Evolutionary conservation across 2,797 vertebrate species (phyloP), one percentile per base, ranked within the genome.

Genomic region (Calcarius lapponicus): DNA sequence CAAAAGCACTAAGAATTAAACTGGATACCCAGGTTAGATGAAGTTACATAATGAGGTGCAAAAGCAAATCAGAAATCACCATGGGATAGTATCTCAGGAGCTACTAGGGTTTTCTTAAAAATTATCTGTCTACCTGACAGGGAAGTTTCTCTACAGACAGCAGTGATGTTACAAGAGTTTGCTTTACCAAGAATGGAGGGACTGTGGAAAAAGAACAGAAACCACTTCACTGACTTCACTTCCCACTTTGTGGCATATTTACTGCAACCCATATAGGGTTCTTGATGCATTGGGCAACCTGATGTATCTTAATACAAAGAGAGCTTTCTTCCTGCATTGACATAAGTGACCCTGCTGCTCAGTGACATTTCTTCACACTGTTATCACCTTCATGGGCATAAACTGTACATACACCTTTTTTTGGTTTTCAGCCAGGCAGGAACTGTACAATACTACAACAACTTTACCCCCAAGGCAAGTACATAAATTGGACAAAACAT

Each of bases 191-290:
- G 29, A 58, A 22, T 31, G 17, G 31, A 81, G 14, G 38, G 17
- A 32, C 5, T 54, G 40, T 45, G 32, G 9, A 42, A 51, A 47
- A 92, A 56, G 5, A 50, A 38, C 14, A 75, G 48, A 74, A 15
- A 26, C 24, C 40, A 48, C 18, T 8, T 48, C 17, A 13, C 28
- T 71, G 17, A 31, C 28, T 48, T 24, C 9, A 2, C 32, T 51
- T 75, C 11, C 24, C 26, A n/a, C 22, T 9, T 0, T 53, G 26
- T 25, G 22, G 6, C 16, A 7, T 8, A 10, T 74, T 50, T 42
- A 21, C 22, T 51, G 32, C 51, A 67, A 51, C 3, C 10, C 0
- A 0, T 22, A 8, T 2, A 12, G 7, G 6, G 36, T 5, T 66
- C 36, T 36, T 10, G 26, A 50, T 66, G 31, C 11, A 4, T 6